Conservation (phyloP, 2,797 vertebrate genomes). For the Erithacus rubecula region DNA sequence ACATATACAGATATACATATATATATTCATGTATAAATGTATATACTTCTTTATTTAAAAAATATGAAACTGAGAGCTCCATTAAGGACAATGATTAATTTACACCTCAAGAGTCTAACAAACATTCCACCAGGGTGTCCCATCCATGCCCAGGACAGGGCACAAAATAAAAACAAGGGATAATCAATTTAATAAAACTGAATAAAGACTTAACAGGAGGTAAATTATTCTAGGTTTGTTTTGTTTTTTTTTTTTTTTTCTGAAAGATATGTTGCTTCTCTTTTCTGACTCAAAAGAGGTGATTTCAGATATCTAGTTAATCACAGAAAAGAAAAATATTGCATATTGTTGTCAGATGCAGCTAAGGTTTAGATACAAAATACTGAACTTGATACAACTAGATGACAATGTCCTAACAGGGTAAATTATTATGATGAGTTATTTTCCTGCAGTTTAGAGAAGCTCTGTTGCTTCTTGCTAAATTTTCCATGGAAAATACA, state of each 20-base stretch:
- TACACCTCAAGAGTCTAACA: conserved; percentile 40
- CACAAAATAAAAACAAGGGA: neutral
- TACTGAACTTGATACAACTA: neutral
- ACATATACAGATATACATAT: fast-evolving
- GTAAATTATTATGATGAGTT: neutral
- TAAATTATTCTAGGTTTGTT: neutral
- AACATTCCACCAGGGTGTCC: neutral
- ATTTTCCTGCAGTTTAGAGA: neutral
- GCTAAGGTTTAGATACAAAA: neutral
- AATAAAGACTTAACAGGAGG: neutral
- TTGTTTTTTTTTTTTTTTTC: too few species aligned
- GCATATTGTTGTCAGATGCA: neutral
- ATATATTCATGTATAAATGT: neutral
- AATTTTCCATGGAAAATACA: neutral
- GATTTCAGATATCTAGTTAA: neutral
- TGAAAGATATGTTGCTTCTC: neutral
- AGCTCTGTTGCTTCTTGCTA: neutral
- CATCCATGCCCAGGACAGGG: neutral
- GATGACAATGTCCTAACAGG: neutral
- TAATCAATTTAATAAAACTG: neutral
- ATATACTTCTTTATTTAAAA: neutral
- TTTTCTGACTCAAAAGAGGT: neutral
- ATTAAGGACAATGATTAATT: conserved; percentile 51
- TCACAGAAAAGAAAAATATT: neutral
- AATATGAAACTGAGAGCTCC: neutral